Evolutionary conservation across 2,888 invertebrate genomes (phyloP), one percentile per base, ranked within the genome.

Genomic region (Pecten maximus): DNA sequence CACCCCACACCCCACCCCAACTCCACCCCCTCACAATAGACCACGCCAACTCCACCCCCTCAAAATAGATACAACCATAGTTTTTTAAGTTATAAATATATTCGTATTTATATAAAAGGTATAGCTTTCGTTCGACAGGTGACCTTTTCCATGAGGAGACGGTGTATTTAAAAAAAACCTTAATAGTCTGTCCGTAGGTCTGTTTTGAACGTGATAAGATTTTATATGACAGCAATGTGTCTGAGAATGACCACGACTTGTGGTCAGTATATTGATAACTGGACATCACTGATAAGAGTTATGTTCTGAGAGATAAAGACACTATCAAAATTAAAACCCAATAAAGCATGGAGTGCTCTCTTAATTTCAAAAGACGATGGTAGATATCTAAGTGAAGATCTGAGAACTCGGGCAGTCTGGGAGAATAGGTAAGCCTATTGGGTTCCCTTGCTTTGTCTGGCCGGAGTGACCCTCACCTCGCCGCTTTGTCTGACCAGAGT

Each of bases 231-330:
- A 74, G 28, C 28, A 35, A 74, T 74, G 74, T 28, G 74, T 74
- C 74, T 74, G 74, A 74, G 35, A 74, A 74, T 74, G 74, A 74
- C 74, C 74, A 74, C 74, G 28, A 74, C 35, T 35, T 74, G 74
- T 74, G 74, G 74, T 35, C 74, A 74, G 74, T 74, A 74, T 35
- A 74, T 35, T 74, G 74, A 74, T 74, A 28, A 74, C 74, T 74
- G 74, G 74, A 35, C 74, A 74, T 74, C 74, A 74, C 74, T 35
- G 74, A 74, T 74, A 74, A 74, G 74, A 74, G 74, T 74, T 35
- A 74, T 74, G 74, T 74, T 15, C 74, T 28, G 74, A 6, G 12
- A 74, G 74, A 74, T 35, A 74, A 54, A 74, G 35, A 28, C 74
- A 35, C 8, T 74, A 74, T 28, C 35, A 74, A 35, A 74, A 35